phyloP scores from a whole-genome alignment of 2,797 vertebrate species.

The Leuciscus waleckii region DNA sequence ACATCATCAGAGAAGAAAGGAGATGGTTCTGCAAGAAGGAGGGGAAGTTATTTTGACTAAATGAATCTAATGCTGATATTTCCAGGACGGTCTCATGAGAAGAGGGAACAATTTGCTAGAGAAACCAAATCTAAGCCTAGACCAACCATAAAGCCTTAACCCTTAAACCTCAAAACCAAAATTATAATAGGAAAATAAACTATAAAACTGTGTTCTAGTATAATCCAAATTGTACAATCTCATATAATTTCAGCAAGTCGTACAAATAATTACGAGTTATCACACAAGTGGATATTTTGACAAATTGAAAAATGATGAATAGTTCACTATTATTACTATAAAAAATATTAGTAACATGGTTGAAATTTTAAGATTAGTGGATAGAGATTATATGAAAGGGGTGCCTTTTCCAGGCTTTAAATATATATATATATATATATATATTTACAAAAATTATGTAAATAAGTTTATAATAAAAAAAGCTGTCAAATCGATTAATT shows the following conservation, averaged over 20 bases:
- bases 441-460: too few species aligned
- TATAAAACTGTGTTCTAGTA: background rate
- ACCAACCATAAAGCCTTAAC: background rate
- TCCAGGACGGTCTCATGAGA: background rate
- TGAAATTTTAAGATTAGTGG: background rate
- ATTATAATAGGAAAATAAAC: background rate
- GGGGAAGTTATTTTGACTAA: background rate
- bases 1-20: background rate
- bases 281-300: background rate
- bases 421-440: too few species aligned
- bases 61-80: background rate
- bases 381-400: background rate
- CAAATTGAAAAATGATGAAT: background rate
- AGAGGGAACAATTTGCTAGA: background rate
- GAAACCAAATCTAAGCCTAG: background rate
- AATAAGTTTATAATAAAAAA: too few species aligned
- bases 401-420: background rate
- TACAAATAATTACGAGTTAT: background rate
- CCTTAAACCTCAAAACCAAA: background rate
- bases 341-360: background rate
- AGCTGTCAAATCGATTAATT: background rate
- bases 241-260: background rate
- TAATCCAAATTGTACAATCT: background rate
- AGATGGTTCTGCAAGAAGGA: background rate
- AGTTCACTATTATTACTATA: background rate